Evolutionary conservation across 2,888 invertebrate genomes (phyloP), one percentile per base, ranked within the genome.

Genomic region (Spicauda simplicius): DNA sequence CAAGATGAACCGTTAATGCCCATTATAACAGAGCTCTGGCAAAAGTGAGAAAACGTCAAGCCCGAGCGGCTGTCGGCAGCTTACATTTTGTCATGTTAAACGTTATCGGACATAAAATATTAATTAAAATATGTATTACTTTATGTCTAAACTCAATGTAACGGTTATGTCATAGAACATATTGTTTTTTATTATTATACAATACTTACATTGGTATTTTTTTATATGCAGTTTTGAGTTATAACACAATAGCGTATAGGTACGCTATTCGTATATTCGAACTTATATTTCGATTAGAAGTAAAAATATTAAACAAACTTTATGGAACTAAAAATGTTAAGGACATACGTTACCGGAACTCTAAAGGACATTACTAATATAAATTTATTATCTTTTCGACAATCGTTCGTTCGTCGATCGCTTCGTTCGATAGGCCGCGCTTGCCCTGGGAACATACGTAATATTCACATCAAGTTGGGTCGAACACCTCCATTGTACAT

Each of bases 1-100:
- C 53, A 69, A 72, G 73, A 76, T 78, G 76, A 72, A 71, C 70
- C 63, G 69, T 69, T 73, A 68, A 73, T 74, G 48, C 30, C 55
- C 30, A 48, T 63, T 63, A 50, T 56, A 37, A 16, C 63, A 19
- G 18, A 33, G 5, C 62, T 62, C 45, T 4, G 37, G 6, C n/a
- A 55, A 33, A 18, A 30, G 48, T 30, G 63, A 20, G 25, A 41
- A 63, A 48, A 25, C 11, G 55, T 18, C 55, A 10, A 55, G 55
- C 30, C 8, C 18, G 16, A 18, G 25, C 25, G 58, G 7, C 10
- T 18, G 10, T 16, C 45, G 25, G 25, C 5, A 25, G 48, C 2
- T 45, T 14, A 16, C 48, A 48, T 48, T 48, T 14, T 16, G 2
- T 48, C 16, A 6, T 16, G 11, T 48, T 41, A 33, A 33, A 33